These are phyloP conservation scores for Priapulus caudatus DNA, from an alignment of 2,888 invertebrate species.

Conservation along the genomic window DNA sequence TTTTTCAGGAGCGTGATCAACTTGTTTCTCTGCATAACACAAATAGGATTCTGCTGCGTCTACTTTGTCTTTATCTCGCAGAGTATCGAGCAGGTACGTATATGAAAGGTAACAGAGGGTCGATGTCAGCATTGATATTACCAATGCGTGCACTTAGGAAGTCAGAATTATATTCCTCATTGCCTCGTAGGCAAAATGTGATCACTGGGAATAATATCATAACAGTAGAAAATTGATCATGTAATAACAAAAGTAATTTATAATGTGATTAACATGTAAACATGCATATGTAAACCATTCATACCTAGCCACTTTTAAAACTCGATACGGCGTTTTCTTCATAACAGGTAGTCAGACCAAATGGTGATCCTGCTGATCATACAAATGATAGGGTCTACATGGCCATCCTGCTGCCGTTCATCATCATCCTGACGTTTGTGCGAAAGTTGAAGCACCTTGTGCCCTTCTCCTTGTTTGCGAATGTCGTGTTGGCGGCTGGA, in stretches of 20 bases:
- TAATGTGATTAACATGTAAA: conserved; percentile 7
- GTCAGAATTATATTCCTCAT: too few species aligned
- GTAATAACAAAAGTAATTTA: too few species aligned
- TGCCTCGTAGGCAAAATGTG: too few species aligned
- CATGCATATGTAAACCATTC: neutral
- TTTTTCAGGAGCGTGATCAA: conserved; percentile 48
- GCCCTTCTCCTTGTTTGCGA: conserved; percentile 71
- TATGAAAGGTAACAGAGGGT: too few species aligned
- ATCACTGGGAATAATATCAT: too few species aligned
- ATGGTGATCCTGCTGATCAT: conserved; percentile 27
- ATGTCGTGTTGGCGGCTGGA: conserved; percentile 62
- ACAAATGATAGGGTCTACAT: neutral
- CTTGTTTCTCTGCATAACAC: conserved; percentile 75
- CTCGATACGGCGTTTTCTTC: neutral
- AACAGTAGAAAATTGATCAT: too few species aligned
- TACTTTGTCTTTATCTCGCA: conserved; percentile 86
- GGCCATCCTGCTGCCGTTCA: conserved; percentile 19
- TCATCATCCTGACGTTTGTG: conserved; percentile 31
- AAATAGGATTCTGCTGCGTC: conserved; percentile 90
- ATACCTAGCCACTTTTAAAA: neutral
- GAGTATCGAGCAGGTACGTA: conserved; percentile 68
- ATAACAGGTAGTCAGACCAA: neutral
- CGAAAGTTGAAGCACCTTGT: conserved; percentile 62
- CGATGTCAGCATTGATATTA: too few species aligned
- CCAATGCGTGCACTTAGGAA: too few species aligned